Base-by-base conservation (phyloP, 2,797 vertebrate species). In the Arctocebus calabarensis region DNA sequence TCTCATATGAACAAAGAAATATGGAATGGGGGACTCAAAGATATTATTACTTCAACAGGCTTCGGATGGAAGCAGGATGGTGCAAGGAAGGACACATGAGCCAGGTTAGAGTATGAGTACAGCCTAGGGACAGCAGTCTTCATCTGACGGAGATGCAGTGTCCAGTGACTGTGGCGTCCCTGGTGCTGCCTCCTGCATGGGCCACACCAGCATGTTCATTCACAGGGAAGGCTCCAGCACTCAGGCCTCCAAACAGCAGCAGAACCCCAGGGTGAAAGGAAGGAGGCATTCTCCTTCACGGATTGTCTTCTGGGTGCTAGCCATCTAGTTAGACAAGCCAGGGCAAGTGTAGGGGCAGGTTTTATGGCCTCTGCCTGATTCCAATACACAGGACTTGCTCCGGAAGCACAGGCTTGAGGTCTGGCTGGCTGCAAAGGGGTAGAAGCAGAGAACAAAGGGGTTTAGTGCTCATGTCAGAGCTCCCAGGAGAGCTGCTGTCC, bases 1-100 rank as follows among this genome's bases (percentile, higher is more conserved):
- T 62, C 85, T 95, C 52, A 40, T 64, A n/a, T 57, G 43, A 87
- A 64, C 73, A 91, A 68, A 84, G 57, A 62, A 61, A 73, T 48
- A 37, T 4, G n/a, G 25, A 43, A 34, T 79, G 48, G 12, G 32
- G 27, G 27, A 7, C 52, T 71, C 73, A 52, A 48, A 70, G 34
- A 32, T 61, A 7, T 32, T 61, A 7, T 32, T 62, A 79, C 6
- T 84, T 59, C 48, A 27, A 55, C 2, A 32, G 27, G n/a, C 23
- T 84, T 90, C 9, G 5, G 77, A 16, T 29, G 45, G 74, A 88
- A 52, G 27, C 43, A 48, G 34, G 37, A 20, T 13, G 77, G 43
- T 9, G 70, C 12, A 25, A n/a, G 0, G 22, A 34, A 61, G 52
- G 43, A 59, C 12, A 7, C 8, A 17, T 23, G 66, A 14, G 37